A percentile compares a stretch with the other conserved stretches of the same genome.
Evolutionary conservation across 2,113 vertebrate species (phyloP).

Genomic region (Sinocyclocheilus maitianheensis): DNA sequence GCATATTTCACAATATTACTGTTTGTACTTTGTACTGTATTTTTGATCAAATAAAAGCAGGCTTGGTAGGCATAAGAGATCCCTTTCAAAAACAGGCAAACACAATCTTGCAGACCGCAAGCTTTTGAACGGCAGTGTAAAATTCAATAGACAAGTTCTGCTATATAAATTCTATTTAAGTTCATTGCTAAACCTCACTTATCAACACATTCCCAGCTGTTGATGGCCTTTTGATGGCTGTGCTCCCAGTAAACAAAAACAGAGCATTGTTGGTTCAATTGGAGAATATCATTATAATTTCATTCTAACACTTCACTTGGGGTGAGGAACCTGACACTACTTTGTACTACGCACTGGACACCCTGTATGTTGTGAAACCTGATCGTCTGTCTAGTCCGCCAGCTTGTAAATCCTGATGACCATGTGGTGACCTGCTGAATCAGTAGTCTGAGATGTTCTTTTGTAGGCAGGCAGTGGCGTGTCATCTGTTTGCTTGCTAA

Average conservation of each 20-base stretch:
- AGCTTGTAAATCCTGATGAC: slow-evolving; percentile 45
- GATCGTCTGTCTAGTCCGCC: slow-evolving; percentile 1
- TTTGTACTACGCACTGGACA: neutral
- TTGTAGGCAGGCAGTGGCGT: slow-evolving; percentile 45
- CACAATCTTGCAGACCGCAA: too few relatives aligned
- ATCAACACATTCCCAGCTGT: neutral
- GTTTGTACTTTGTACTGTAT: neutral
- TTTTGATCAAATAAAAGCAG: neutral
- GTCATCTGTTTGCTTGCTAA: slow-evolving; percentile 68
- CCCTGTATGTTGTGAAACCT: neutral
- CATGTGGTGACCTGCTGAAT: slow-evolving; percentile 65
- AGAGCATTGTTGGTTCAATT: neutral
- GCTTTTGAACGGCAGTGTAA: neutral
- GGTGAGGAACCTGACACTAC: neutral
- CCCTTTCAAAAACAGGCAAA: neutral
- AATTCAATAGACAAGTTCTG: neutral
- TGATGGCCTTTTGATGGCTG: neutral
- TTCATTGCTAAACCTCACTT: neutral
- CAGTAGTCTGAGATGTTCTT: slow-evolving; percentile 59
- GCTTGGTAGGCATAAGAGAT: too few relatives aligned
- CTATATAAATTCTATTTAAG: neutral
- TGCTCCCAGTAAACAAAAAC: neutral
- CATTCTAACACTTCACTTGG: neutral
- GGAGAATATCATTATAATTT: neutral
- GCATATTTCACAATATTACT: neutral